Conservation (phyloP, 2,888 invertebrate species). For the Ptilodon capucinus region DNA sequence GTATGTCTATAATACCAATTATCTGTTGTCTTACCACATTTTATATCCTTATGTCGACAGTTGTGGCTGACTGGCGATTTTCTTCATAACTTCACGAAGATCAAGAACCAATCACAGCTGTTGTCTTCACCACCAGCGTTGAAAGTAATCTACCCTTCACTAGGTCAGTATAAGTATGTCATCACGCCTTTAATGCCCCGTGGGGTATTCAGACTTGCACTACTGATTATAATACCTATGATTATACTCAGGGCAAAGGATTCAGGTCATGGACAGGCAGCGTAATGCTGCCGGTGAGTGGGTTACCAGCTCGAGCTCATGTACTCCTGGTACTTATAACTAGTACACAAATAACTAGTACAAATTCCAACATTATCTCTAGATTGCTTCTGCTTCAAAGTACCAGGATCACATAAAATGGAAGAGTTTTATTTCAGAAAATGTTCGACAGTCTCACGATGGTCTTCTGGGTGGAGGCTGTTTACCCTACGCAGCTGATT, state of each 20-base stretch:
- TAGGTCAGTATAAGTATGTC: conserved; percentile 43
- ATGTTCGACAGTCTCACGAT: conserved; percentile 93
- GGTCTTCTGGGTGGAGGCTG: conserved; percentile 93
- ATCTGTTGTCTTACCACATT: too few species aligned
- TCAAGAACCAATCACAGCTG: conserved; percentile 58
- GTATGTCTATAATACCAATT: too few species aligned
- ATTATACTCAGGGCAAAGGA: too few species aligned
- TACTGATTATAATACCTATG: too few species aligned
- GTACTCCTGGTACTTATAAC: too few species aligned
- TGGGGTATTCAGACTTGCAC: too few species aligned
- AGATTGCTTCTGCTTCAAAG: neutral
- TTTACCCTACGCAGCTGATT: conserved; percentile 91
- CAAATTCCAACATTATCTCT: too few species aligned
- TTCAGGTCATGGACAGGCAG: too few species aligned
- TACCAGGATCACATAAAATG: neutral
- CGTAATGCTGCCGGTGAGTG: too few species aligned
- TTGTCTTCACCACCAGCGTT: conserved; percentile 69
- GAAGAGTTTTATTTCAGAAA: conserved; percentile 71
- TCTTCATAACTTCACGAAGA: conserved; percentile 76
- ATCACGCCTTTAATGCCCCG: neutral
- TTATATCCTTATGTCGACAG: conserved; percentile 37
- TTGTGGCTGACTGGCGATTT: conserved; percentile 91
- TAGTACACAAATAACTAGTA: too few species aligned
- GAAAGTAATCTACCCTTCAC: conserved; percentile 67
- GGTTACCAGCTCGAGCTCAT: too few species aligned